phyloP scores from a whole-genome alignment of 2,113 vertebrate species.

The Fulmarus glacialis region DNA sequence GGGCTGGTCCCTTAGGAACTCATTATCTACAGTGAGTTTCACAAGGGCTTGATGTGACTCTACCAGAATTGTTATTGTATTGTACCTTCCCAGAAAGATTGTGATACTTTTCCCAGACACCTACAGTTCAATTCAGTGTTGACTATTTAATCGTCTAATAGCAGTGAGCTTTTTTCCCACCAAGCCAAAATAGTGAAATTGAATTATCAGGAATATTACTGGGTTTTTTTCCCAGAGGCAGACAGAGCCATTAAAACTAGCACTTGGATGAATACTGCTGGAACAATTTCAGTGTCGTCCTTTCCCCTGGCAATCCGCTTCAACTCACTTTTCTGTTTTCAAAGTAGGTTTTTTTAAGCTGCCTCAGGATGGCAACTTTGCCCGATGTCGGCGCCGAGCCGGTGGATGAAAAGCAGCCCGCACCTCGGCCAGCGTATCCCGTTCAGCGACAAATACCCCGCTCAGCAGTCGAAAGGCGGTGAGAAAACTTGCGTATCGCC shows the following conservation, averaged over 20 bases:
- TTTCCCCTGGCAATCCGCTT: neutral
- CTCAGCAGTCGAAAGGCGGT: rapidly evolving
- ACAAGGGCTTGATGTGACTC: neutral
- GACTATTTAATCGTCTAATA: neutral
- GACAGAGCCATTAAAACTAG: neutral
- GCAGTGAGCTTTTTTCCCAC: neutral
- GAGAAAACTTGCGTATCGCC: neutral
- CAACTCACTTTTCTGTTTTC: neutral
- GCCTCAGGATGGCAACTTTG: neutral
- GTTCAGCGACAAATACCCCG: rapidly evolving
- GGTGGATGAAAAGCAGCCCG: neutral
- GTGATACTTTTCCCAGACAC: conserved; percentile 4
- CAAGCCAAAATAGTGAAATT: neutral
- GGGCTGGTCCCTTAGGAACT: conserved; percentile 12
- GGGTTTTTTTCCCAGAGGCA: neutral
- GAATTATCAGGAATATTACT: neutral
- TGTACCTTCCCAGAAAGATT: conserved; percentile 44
- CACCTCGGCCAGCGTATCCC: neutral
- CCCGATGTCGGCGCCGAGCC: rapidly evolving
- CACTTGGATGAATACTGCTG: neutral
- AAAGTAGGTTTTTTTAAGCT: neutral
- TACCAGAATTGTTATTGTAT: neutral
- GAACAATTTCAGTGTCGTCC: neutral
- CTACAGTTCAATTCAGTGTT: neutral
- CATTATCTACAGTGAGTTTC: conserved; percentile 42